Percentiles rank a stretch among this genome's conserved stretches.
phyloP scores from a whole-genome alignment of 1,140 invertebrate species.

The Drosophila simulans region DNA sequence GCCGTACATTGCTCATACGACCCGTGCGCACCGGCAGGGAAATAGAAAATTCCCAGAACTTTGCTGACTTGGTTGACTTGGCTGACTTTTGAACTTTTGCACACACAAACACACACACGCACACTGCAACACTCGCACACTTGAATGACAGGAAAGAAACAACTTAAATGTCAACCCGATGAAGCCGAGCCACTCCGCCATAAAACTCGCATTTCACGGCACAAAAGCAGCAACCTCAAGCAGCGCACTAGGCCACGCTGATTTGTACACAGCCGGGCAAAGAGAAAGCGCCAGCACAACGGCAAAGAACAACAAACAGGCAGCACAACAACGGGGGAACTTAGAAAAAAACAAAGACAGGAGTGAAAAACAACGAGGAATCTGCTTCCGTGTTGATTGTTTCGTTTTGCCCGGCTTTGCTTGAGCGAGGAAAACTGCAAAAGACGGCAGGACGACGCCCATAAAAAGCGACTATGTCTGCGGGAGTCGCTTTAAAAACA shows the following conservation, averaged over 20 bases:
- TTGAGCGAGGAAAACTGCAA: conserved; percentile 32
- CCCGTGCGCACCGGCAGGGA: neutral
- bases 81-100: conserved; percentile 41
- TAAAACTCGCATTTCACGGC: conserved; percentile 67
- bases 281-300: conserved; percentile 23
- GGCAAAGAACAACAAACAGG: conserved; percentile 35
- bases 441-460: conserved; percentile 65
- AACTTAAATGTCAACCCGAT: conserved; percentile 79
- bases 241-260: conserved; percentile 79
- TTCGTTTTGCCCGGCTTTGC: conserved; percentile 64
- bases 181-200: conserved; percentile 76
- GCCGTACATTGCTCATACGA: conserved; percentile 24
- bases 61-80: conserved; percentile 8
- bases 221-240: conserved; percentile 78
- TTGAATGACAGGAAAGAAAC: conserved; percentile 49
- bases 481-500: conserved; percentile 77
- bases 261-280: conserved; percentile 54
- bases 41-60: neutral
- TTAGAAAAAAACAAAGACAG: conserved; percentile 37
- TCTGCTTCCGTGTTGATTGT: conserved; percentile 81
- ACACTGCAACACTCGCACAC: neutral
- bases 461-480: conserved; percentile 77
- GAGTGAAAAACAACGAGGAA: conserved; percentile 44
- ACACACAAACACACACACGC: conserved; percentile 6
- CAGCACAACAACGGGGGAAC: conserved; percentile 17